Percentiles rank a stretch among this genome's conserved stretches.
phyloP scores from a whole-genome alignment of 2,888 invertebrate species.

The Spodoptera littoralis region DNA sequence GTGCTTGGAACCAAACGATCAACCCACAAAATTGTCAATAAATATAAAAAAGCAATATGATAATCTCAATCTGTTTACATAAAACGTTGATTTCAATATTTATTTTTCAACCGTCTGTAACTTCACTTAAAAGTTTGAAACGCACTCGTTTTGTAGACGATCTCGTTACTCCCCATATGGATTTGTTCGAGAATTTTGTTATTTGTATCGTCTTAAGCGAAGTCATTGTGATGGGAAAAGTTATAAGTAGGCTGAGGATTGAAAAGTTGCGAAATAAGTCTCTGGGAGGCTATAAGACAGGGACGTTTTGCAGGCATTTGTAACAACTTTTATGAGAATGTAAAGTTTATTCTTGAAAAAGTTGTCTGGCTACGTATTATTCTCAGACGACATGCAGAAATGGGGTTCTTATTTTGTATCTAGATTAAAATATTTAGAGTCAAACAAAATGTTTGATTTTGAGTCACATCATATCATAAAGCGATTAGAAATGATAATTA shows the following conservation, averaged over 20 bases:
- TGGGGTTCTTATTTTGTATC: conserved; percentile 7
- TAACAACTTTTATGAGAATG: conserved; percentile 68
- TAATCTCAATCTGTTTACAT: conserved; percentile 9
- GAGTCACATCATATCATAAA: no score
- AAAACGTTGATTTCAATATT: conserved; percentile 25
- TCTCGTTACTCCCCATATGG: conserved; percentile 62
- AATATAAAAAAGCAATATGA: conserved; percentile 8
- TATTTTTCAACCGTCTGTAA: conserved; percentile 46
- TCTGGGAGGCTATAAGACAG: conserved; percentile 72
- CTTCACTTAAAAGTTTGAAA: conserved; percentile 60
- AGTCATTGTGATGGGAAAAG: conserved; percentile 82
- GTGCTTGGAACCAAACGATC: no score
- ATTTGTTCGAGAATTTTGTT: conserved; percentile 72
- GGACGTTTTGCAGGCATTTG: conserved; percentile 75
- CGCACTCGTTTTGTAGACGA: conserved; percentile 60
- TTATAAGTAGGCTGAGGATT: conserved; percentile 79
- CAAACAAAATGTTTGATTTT: neutral
- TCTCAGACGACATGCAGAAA: conserved; percentile 19
- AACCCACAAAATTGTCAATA: no score
- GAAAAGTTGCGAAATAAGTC: conserved; percentile 78
- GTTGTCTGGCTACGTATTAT: conserved; percentile 52
- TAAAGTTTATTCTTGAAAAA: conserved; percentile 62
- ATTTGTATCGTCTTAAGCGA: conserved; percentile 79
- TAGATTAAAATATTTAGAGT: conserved; percentile 1
- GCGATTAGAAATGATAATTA: no score